Evolutionary conservation across 1,140 invertebrate species (phyloP), one percentile per base, ranked within the genome.

Genomic region (Drosophila suzukii): DNA sequence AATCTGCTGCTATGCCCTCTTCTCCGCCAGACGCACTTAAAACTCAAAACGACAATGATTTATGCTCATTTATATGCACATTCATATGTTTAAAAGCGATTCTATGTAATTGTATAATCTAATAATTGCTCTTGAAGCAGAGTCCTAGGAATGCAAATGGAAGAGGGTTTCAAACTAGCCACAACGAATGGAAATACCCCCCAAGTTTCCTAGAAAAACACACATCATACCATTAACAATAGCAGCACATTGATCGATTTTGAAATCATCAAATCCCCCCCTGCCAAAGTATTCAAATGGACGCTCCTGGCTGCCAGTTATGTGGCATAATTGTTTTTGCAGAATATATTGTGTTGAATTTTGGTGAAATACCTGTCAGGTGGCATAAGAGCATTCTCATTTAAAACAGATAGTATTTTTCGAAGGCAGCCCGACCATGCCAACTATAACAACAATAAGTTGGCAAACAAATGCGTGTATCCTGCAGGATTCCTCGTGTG

Each of bases 311-410:
- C 17, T 51, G 30, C 20, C 39, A 30, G 34, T 60, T 47, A 12
- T 74, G 36, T 56, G 65, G 63, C 74, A 80, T 84, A 88, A 89
- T 88, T 89, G 80, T 84, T 88, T 88, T 89, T 74, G 38, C 72
- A 43, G 44, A 73, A 67, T 63, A 83, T 89, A 71, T 78, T 68
- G 49, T 72, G 74, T 62, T 82, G 67, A 80, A 79, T 83, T 78
- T 83, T 74, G 72, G 50, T 77, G 61, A 84, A 88, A 89, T 88
- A 75, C 73, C 84, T 88, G 83, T 89, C 83, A 89, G 75, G 80
- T 81, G 83, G 60, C 80, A 84, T 76, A 68, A 89, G 84, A 71
- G 76, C 65, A 88, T 80, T 74, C 63, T 61, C 67, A 60, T 83
- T 75, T 65, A 79, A 61, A 79, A 63, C 58, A 54, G 15, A 70